phyloP scores from a whole-genome alignment of 2,888 invertebrate genomes.

The Diplolepis rosae region DNA sequence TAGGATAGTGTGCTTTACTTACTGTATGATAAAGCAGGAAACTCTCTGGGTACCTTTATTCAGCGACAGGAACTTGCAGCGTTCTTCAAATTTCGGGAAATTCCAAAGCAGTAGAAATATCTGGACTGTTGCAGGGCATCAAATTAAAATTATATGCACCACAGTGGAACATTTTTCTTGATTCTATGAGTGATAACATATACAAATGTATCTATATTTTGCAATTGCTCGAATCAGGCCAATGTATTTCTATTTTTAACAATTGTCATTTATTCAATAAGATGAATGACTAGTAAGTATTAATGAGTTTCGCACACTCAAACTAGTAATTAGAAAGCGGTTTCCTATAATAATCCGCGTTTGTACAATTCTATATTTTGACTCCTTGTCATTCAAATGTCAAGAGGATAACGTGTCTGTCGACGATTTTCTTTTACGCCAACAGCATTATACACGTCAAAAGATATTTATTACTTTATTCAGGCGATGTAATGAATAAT shows the following conservation, averaged over 20 bases:
- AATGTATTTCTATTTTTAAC: background rate
- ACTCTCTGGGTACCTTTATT: conserved; percentile 11
- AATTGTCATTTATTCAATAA: background rate
- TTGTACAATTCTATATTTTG: background rate
- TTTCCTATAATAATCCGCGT: background rate
- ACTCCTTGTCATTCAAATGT: conserved; percentile 1
- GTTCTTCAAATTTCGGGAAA: conserved; percentile 18
- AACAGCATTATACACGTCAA: no score
- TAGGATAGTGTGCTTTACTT: conserved; percentile 23
- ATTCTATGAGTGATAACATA: no score
- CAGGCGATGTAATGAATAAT: no score
- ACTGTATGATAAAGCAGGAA: conserved; percentile 11
- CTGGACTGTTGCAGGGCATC: background rate
- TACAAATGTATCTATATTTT: background rate
- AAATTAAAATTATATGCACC: background rate
- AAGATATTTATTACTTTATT: no score
- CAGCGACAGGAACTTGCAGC: background rate
- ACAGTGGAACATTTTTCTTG: background rate
- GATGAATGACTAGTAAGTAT: background rate
- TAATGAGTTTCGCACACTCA: background rate
- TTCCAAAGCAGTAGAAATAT: background rate
- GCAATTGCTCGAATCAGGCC: background rate
- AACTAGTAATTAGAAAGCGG: background rate
- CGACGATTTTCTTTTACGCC: background rate
- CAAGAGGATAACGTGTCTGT: background rate